Percentiles rank a stretch among this genome's conserved stretches.
Conservation (phyloP, 2,888 invertebrate species). For the Athetis lepigone region DNA sequence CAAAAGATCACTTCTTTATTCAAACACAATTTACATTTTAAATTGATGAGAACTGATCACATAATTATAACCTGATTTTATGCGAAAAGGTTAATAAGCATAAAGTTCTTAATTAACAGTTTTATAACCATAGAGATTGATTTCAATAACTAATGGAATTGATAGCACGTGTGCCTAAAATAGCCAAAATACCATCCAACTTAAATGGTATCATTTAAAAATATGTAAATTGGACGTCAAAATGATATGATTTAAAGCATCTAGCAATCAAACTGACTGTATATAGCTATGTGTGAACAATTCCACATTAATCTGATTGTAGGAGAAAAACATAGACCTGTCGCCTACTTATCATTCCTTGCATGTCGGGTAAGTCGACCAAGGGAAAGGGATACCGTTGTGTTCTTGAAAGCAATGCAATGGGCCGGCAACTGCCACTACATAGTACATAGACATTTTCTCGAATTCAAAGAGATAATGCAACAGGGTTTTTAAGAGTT, state of each 20-base stretch:
- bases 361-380: slow-evolving; percentile 45
- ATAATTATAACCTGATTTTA: slow-evolving; percentile 7
- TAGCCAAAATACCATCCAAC: slow-evolving; percentile 2
- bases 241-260: slow-evolving; percentile 12
- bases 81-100: slow-evolving; percentile 22
- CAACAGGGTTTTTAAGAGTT: background rate
- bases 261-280: background rate
- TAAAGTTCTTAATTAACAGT: slow-evolving; percentile 15
- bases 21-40: slow-evolving; percentile 21
- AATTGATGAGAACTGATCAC: slow-evolving; percentile 13
- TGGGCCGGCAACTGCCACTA: slow-evolving; percentile 29
- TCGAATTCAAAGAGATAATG: slow-evolving; percentile 20
- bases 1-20: background rate
- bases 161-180: slow-evolving; percentile 6
- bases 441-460: slow-evolving; percentile 25
- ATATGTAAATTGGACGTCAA: slow-evolving; percentile 21
- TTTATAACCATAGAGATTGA: slow-evolving; percentile 19
- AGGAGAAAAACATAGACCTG: slow-evolving; percentile 24
- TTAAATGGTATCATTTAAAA: slow-evolving; percentile 5
- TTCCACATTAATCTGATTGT: slow-evolving; percentile 5
- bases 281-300: slow-evolving; percentile 13
- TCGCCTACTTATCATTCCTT: slow-evolving; percentile 46
- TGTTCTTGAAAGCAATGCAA: slow-evolving; percentile 44
- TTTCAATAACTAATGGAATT: slow-evolving; percentile 14
- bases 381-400: slow-evolving; percentile 55